Conservation (phyloP, 2,888 invertebrate species). For the Luperina testacea region DNA sequence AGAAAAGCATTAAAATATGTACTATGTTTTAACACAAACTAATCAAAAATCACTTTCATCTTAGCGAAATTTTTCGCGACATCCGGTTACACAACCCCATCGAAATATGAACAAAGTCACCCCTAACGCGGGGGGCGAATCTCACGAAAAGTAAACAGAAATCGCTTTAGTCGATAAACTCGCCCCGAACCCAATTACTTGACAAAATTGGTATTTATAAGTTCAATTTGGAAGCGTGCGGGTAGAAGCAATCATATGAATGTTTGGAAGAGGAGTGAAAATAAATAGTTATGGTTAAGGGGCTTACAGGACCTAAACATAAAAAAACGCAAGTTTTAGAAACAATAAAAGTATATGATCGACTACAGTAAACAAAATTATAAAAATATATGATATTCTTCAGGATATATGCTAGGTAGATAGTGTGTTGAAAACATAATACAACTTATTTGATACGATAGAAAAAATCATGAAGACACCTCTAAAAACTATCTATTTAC, state of each 20-base stretch:
- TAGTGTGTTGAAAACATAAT: no score
- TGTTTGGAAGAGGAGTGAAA: neutral
- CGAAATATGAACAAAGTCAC: conserved; percentile 34
- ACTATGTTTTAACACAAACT: conserved; percentile 42
- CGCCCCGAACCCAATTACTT: conserved; percentile 47
- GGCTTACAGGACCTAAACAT: no score
- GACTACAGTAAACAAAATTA: no score
- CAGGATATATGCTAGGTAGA: no score
- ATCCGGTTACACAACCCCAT: conserved; percentile 7
- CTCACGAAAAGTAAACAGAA: conserved; percentile 49
- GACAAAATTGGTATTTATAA: conserved; percentile 53
- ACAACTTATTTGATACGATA: no score
- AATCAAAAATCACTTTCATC: conserved; percentile 45
- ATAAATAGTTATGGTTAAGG: neutral
- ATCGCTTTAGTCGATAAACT: conserved; percentile 35
- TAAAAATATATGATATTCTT: no score
- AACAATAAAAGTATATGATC: no score
- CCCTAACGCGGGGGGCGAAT: conserved; percentile 13
- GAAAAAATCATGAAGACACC: no score
- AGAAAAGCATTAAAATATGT: conserved; percentile 25
- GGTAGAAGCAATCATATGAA: conserved; percentile 11
- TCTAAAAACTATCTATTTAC: no score
- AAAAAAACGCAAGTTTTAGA: no score
- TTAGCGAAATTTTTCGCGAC: conserved; percentile 12
- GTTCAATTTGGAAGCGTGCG: conserved; percentile 30